phyloP scores from a whole-genome alignment of 2,888 invertebrate species.

The Parapristionchus giblindavisi region DNA sequence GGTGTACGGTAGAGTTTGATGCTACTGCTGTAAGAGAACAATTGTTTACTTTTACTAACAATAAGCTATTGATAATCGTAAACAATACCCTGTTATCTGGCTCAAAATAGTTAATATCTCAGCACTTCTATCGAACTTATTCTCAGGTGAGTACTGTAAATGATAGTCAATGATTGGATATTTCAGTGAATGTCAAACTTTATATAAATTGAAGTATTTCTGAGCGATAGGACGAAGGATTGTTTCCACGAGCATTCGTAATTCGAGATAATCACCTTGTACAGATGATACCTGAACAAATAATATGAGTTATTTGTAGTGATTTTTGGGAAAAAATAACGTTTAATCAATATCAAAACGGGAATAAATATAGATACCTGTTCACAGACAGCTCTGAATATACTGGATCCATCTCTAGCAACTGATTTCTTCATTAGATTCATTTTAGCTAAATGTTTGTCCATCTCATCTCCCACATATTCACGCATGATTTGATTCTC shows the following conservation, averaged over 20 bases:
- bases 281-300: conserved; percentile 74
- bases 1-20: conserved; percentile 8
- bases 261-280: conserved; percentile 80
- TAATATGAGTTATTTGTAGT: neutral
- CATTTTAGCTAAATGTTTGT: conserved; percentile 83
- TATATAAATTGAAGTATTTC: neutral
- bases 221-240: conserved; percentile 13
- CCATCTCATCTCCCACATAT: conserved; percentile 70
- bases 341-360: neutral
- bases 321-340: neutral
- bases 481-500: neutral
- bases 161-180: neutral
- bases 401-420: conserved; percentile 86
- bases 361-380: conserved; percentile 73
- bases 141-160: neutral
- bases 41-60: neutral
- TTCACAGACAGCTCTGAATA: conserved; percentile 88
- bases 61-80: neutral
- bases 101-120: too few species aligned
- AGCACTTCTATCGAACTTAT: too few species aligned
- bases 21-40: conserved; percentile 12
- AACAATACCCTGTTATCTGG: too few species aligned
- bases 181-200: neutral
- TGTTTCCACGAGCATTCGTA: conserved; percentile 78
- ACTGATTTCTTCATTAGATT: conserved; percentile 87